phyloP scores from a whole-genome alignment of 2,888 invertebrate species.

The Busseola fusca region DNA sequence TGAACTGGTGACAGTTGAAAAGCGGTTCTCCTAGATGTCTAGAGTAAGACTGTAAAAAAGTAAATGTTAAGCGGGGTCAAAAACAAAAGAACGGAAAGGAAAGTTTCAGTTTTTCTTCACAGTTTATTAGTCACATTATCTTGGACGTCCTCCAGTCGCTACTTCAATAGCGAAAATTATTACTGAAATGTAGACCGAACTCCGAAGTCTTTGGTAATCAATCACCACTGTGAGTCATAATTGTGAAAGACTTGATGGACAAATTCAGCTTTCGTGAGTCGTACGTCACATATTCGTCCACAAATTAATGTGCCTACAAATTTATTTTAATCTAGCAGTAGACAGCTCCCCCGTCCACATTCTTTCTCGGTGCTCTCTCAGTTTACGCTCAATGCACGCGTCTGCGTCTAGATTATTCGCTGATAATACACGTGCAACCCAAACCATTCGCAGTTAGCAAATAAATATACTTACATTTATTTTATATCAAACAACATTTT shows the following conservation, averaged over 20 bases:
- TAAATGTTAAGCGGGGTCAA: slow-evolving; percentile 13
- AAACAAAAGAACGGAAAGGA: slow-evolving; percentile 40
- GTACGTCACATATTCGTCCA: slow-evolving; percentile 20
- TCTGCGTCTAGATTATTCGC: slow-evolving; percentile 57
- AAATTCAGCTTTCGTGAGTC: slow-evolving; percentile 24
- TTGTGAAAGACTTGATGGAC: slow-evolving; percentile 7
- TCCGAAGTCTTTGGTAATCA: slow-evolving; percentile 8
- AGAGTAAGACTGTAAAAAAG: slow-evolving; percentile 4
- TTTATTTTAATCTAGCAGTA: slow-evolving; percentile 54
- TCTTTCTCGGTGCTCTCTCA: slow-evolving; percentile 46
- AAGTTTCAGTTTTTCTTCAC: slow-evolving; percentile 39
- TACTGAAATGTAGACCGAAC: slow-evolving; percentile 17
- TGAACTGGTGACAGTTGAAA: slow-evolving; percentile 18
- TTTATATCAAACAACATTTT: slow-evolving; percentile 7
- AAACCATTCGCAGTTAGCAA: slow-evolving; percentile 17
- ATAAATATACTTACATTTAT: slow-evolving; percentile 16
- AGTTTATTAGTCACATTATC: slow-evolving; percentile 33
- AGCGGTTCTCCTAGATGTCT: not conserved
- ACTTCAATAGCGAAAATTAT: slow-evolving; percentile 11
- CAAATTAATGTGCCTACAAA: slow-evolving; percentile 30
- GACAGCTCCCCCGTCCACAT: slow-evolving; percentile 49
- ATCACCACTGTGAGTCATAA: slow-evolving; percentile 31
- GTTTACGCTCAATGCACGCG: slow-evolving; percentile 52
- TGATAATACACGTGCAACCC: slow-evolving; percentile 41
- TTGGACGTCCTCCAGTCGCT: slow-evolving; percentile 27